A percentile compares a stretch with the other conserved stretches of the same genome.
phyloP scores from a whole-genome alignment of 2,113 vertebrate genomes.

The Emydura subglobosa region DNA sequence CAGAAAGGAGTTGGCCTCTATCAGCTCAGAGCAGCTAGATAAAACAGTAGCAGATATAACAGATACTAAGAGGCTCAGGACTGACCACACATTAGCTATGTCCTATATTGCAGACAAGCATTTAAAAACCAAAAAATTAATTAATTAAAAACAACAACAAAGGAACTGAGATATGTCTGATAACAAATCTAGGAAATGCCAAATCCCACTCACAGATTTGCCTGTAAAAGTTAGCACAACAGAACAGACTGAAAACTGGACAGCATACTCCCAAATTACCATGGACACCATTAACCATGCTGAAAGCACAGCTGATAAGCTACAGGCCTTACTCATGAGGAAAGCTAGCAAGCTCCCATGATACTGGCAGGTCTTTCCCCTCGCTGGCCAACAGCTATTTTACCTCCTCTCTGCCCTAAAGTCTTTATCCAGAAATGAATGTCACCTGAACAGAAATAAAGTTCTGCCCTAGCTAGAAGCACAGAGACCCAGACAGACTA shows the following conservation, averaged over 20 bases:
- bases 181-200: background rate
- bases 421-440: constrained; percentile 40
- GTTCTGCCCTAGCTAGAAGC: constrained; percentile 30
- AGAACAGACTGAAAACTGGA: background rate
- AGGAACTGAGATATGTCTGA: background rate
- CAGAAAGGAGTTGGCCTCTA: background rate
- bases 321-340: background rate
- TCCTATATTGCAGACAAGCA: background rate
- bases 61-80: background rate
- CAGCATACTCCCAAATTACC: background rate
- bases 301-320: background rate
- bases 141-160: background rate
- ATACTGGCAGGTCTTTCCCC: background rate
- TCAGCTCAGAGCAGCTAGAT: background rate
- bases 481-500: constrained; percentile 40
- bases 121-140: background rate
- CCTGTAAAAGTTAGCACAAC: background rate
- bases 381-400: background rate
- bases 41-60: background rate
- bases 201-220: background rate
- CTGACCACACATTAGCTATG: background rate
- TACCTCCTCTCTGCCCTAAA: background rate
- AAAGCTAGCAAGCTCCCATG: background rate
- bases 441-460: constrained; percentile 45
- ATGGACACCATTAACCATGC: background rate